phyloP scores from a whole-genome alignment of 2,113 vertebrate genomes.

The Indicator maculatus region DNA sequence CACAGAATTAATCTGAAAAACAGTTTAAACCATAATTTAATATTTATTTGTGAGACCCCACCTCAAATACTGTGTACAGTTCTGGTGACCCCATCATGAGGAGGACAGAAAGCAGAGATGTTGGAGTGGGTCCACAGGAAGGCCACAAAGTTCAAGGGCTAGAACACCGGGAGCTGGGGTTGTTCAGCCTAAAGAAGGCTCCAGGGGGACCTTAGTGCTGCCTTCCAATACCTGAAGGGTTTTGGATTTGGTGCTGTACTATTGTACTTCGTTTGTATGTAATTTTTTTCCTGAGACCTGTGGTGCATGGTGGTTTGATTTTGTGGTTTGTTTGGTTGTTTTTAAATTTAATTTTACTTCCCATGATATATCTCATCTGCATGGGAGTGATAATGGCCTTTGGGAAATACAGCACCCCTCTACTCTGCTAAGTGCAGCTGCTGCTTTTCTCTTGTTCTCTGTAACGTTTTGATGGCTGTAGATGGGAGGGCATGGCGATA shows the following conservation, averaged over 20 bases:
- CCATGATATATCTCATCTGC: background rate
- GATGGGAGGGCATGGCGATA: background rate
- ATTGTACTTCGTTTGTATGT: background rate
- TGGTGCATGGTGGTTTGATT: background rate
- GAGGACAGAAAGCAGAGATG: too few relatives aligned
- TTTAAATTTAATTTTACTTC: too few relatives aligned
- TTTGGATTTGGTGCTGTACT: background rate
- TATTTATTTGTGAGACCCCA: too few relatives aligned
- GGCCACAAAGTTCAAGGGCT: too few relatives aligned
- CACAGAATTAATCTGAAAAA: background rate
- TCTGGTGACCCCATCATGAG: too few relatives aligned
- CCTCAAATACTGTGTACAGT: too few relatives aligned
- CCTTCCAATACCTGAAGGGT: too few relatives aligned
- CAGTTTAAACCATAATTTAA: rapidly evolving
- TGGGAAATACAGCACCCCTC: background rate
- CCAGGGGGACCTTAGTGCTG: too few relatives aligned
- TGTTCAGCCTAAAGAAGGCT: too few relatives aligned
- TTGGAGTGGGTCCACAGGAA: too few relatives aligned
- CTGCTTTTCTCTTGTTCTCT: background rate
- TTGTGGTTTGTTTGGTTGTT: too few relatives aligned
- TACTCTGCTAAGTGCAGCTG: background rate
- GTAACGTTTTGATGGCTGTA: background rate
- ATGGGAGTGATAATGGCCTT: background rate
- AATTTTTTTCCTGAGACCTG: background rate
- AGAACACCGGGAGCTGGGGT: too few relatives aligned